Evolutionary conservation across 2,797 vertebrate genomes (phyloP).

Genomic region (Cottoperca gobio): DNA sequence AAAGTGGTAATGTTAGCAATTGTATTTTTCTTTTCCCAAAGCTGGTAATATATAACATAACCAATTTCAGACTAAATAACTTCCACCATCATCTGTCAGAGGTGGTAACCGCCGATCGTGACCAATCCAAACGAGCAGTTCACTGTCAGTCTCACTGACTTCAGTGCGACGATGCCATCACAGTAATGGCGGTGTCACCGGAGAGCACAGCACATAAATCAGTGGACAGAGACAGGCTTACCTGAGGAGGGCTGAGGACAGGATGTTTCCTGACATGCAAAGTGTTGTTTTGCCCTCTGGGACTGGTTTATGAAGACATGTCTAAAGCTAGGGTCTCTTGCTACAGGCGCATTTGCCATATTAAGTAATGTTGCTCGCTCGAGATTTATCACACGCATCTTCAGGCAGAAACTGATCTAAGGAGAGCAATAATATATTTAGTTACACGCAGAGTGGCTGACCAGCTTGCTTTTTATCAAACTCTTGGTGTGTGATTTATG

Average conservation of each 20-base stretch:
- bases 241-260: conserved; percentile 5
- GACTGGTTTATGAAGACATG: conserved; percentile 1
- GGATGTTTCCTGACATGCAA: conserved; percentile 18
- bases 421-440: conserved; percentile 7
- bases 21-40: not conserved
- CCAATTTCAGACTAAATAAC: not conserved
- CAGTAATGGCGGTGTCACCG: not conserved
- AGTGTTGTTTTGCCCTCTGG: conserved; percentile 4
- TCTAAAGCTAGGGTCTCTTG: not conserved
- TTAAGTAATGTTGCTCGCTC: conserved; percentile 4
- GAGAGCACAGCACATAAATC: not conserved
- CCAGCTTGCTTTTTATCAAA: too few relatives aligned
- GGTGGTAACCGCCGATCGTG: too few relatives aligned
- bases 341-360: conserved; percentile 15
- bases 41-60: not conserved
- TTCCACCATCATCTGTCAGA: not conserved
- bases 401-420: conserved; percentile 13
- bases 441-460: too few relatives aligned
- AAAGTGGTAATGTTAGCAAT: not conserved
- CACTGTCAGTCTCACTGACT: not conserved
- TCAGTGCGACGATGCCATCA: not conserved
- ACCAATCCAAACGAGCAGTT: not conserved
- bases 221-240: not conserved
- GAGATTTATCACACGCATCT: conserved; percentile 6
- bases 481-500: too few relatives aligned